These are phyloP conservation scores for Cottus gobio DNA, from an alignment of 2,113 vertebrate species.

Conservation along the genomic window DNA sequence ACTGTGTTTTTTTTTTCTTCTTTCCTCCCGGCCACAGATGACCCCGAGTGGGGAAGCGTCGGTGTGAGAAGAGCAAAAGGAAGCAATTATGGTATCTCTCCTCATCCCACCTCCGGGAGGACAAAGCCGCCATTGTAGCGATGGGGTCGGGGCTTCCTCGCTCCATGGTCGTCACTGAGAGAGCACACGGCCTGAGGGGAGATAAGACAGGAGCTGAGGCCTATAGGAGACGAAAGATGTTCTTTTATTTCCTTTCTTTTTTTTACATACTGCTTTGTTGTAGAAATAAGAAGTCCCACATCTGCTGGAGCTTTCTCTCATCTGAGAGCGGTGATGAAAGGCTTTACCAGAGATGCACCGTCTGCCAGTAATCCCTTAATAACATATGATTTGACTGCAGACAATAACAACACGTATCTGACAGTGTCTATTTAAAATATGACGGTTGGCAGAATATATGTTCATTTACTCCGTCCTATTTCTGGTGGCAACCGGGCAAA, in stretches of 20 bases:
- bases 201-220: constrained; percentile 20
- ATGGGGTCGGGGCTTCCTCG: constrained; percentile 8
- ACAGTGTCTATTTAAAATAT: constrained; percentile 29
- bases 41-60: constrained; percentile 18
- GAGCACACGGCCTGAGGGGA: constrained; percentile 22
- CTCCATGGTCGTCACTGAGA: constrained; percentile 32
- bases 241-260: constrained; percentile 6
- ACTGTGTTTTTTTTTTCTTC: constrained; percentile 14
- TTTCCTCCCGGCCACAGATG: constrained; percentile 1
- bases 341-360: constrained; percentile 40
- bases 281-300: constrained; percentile 19
- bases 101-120: constrained; percentile 35
- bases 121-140: constrained; percentile 59
- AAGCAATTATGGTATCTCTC: constrained; percentile 53
- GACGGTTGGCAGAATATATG: constrained; percentile 3
- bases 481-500: neutral
- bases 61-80: constrained; percentile 27
- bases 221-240: neutral
- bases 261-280: constrained; percentile 23
- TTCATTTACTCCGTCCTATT: neutral
- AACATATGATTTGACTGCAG: constrained; percentile 35
- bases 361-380: constrained; percentile 56
- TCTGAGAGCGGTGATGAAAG: constrained; percentile 52
- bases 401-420: constrained; percentile 34
- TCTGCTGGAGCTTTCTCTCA: constrained; percentile 20